A percentile compares a stretch with the other conserved stretches of the same genome.
Conservation (phyloP, 1,140 invertebrate genomes). For the Anthonomus grandis region DNA sequence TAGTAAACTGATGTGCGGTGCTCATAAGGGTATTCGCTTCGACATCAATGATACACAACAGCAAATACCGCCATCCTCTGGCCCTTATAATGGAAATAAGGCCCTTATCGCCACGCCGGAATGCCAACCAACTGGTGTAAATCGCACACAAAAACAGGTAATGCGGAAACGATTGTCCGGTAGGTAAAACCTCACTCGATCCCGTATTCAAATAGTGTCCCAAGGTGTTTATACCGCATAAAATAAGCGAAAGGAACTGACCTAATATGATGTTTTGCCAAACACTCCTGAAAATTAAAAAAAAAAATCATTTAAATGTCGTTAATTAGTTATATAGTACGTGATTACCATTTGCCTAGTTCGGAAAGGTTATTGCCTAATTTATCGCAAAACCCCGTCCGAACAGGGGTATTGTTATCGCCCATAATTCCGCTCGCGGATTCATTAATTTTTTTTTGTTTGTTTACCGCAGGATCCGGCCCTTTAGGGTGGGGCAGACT, state of each 20-base stretch:
- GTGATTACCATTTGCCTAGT: constrained; percentile 62
- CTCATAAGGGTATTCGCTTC: constrained; percentile 74
- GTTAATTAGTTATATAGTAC: constrained; percentile 2
- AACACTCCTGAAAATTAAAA: constrained; percentile 58
- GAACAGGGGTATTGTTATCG: constrained; percentile 27
- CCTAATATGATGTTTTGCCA: constrained; percentile 74
- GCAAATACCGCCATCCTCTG: constrained; percentile 69
- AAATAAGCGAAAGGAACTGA: constrained; percentile 69
- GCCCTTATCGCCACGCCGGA: constrained; percentile 60
- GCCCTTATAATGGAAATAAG: constrained; percentile 64
- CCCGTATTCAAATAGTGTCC: constrained; percentile 70
- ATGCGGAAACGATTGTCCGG: constrained; percentile 77
- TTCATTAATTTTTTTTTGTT: constrained; percentile 29
- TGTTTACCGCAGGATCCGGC: constrained; percentile 22
- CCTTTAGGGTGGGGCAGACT: constrained; percentile 7
- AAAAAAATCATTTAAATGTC: constrained; percentile 9
- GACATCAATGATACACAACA: constrained; percentile 76
- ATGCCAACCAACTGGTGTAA: constrained; percentile 72
- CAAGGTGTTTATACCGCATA: constrained; percentile 72
- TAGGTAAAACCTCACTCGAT: constrained; percentile 67
- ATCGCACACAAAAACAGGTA: constrained; percentile 73
- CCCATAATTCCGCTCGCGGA: constrained; percentile 36
- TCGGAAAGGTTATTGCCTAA: constrained; percentile 64
- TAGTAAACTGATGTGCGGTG: constrained; percentile 69
- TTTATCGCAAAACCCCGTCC: constrained; percentile 60